Percentiles rank a stretch among this genome's conserved stretches.
Evolutionary conservation across 1,140 invertebrate genomes (phyloP).

Genomic region (Tyrophagus putrescentiae): DNA sequence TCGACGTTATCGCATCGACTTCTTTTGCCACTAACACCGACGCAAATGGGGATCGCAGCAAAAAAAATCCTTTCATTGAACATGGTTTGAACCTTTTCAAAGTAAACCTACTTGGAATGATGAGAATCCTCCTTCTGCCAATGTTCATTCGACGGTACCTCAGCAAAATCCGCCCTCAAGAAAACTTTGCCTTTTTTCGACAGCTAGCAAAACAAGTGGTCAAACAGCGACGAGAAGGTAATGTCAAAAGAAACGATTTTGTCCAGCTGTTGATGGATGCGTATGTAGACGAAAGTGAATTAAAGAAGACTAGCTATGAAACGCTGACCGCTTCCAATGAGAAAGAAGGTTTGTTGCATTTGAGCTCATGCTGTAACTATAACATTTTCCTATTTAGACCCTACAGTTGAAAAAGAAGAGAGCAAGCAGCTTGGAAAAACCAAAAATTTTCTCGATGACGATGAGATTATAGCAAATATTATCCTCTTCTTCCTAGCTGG

Average conservation of each 20-base stretch:
- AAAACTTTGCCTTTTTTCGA: not conserved
- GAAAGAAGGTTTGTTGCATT: too few species aligned
- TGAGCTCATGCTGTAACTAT: too few species aligned
- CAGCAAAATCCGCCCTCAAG: not conserved
- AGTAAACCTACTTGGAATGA: not conserved
- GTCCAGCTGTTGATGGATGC: not conserved
- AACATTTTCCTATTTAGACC: too few species aligned
- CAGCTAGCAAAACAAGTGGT: not conserved
- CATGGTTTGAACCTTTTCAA: not conserved
- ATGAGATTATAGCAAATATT: not conserved
- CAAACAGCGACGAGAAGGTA: not conserved
- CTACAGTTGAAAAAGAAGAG: too few species aligned
- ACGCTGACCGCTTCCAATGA: not conserved
- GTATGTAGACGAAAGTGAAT: not conserved
- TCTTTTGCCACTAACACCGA: not conserved
- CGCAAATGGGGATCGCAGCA: not conserved
- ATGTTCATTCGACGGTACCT: not conserved
- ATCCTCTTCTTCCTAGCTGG: slow-evolving; percentile 34
- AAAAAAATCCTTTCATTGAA: not conserved
- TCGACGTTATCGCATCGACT: slow-evolving; percentile 17
- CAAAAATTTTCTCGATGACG: not conserved
- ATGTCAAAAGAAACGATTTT: not conserved
- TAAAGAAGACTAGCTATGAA: not conserved
- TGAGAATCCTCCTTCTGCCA: not conserved
- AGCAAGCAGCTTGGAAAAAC: not conserved